Conservation (phyloP, 2,113 vertebrate species). For the Petromus typicus region DNA sequence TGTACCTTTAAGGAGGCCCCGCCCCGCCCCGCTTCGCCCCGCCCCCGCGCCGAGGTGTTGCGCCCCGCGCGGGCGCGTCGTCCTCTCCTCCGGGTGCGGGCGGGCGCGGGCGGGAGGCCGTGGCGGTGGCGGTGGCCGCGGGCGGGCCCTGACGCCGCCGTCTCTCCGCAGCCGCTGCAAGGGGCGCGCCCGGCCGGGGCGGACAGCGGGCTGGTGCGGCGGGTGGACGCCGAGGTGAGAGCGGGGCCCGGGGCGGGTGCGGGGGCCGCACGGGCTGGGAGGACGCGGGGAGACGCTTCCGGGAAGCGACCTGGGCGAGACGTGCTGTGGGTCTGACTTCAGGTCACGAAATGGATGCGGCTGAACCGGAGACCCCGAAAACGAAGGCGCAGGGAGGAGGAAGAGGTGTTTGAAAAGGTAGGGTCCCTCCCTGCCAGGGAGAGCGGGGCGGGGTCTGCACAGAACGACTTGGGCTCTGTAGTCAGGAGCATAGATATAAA, state of each 20-base stretch:
- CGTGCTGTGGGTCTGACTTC: slow-evolving; percentile 83
- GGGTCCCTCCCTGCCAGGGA: slow-evolving; percentile 23
- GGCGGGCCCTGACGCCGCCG: neutral
- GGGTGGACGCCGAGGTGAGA: slow-evolving; percentile 95
- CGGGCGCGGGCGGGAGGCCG: neutral
- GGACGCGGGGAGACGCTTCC: neutral
- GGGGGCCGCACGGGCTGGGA: too few relatives aligned
- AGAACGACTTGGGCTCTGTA: neutral
- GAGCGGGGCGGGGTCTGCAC: neutral
- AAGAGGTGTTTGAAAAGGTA: slow-evolving; percentile 94
- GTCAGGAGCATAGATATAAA: too few relatives aligned
- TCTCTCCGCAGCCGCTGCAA: slow-evolving; percentile 90
- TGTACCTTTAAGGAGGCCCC: slow-evolving; percentile 83
- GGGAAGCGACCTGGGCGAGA: slow-evolving; percentile 71
- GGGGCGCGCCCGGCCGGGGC: slow-evolving; percentile 89
- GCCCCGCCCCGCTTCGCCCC: slow-evolving; percentile 73
- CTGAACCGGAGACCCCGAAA: slow-evolving; percentile 89
- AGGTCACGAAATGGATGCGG: slow-evolving; percentile 96
- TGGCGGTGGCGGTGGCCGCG: neutral
- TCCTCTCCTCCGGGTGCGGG: neutral
- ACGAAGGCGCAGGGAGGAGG: slow-evolving; percentile 88
- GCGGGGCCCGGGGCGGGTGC: neutral
- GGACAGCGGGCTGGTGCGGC: slow-evolving; percentile 87
- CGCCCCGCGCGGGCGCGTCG: slow-evolving; percentile 36
- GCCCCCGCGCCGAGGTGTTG: slow-evolving; percentile 79